Conservation (phyloP, 2,113 vertebrate species). For the Trinectes maculatus region DNA sequence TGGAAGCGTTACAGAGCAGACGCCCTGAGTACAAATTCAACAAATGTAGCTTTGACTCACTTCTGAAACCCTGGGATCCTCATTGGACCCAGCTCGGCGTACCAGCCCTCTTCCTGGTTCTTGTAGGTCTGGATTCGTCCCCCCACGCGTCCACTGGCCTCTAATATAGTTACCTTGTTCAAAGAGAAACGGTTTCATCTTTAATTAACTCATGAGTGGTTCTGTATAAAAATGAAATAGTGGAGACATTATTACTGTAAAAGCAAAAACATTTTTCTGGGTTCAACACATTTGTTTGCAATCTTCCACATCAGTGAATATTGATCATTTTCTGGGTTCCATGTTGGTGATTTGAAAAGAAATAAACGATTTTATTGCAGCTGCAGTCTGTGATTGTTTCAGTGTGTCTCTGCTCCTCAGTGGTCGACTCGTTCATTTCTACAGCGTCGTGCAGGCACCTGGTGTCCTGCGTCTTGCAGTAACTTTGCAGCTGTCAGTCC, state of each 20-base stretch:
- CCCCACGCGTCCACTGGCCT: conserved; percentile 52
- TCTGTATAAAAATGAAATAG: no score
- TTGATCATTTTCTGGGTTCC: no score
- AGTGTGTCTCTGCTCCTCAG: background rate
- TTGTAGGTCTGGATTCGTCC: conserved; percentile 59
- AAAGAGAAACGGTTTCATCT: background rate
- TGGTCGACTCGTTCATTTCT: background rate
- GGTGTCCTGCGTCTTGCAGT: conserved; percentile 62
- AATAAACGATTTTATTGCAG: no score
- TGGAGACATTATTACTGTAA: no score
- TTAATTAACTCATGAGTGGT: no score
- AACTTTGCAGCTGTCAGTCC: conserved; percentile 58
- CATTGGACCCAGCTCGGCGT: conserved; percentile 63
- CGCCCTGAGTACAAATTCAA: no score
- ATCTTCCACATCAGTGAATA: no score
- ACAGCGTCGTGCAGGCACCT: conserved; percentile 6
- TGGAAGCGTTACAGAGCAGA: no score
- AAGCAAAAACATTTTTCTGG: no score
- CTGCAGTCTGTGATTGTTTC: background rate
- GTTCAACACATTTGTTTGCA: no score
- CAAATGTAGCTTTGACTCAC: conserved; percentile 29
- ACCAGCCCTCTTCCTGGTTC: conserved; percentile 56
- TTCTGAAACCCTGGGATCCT: conserved; percentile 49
- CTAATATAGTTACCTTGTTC: conserved; percentile 51
- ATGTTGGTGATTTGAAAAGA: no score